phyloP scores from a whole-genome alignment of 2,797 vertebrate genomes.

The Dicrostonyx torquatus region DNA sequence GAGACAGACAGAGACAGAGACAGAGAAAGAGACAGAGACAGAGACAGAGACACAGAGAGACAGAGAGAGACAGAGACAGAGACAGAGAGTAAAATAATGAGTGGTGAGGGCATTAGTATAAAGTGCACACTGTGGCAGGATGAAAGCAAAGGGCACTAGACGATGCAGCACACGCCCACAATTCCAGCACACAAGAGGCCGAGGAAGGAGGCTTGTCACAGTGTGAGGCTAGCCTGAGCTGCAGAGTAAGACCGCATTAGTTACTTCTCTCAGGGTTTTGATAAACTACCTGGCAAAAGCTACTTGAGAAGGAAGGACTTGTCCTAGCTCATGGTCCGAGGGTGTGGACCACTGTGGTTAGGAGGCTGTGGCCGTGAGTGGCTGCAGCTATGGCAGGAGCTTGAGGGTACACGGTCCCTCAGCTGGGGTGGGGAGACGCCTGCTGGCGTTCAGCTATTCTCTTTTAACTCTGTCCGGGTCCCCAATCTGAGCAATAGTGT shows the following conservation, averaged over 20 bases:
- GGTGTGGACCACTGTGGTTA: no score
- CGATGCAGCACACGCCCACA: not conserved
- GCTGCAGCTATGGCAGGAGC: not conserved
- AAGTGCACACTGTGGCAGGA: not conserved
- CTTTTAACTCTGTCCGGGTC: not conserved
- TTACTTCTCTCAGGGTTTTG: not conserved
- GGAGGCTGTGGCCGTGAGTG: not conserved
- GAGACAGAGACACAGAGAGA: no score
- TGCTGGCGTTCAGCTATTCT: not conserved
- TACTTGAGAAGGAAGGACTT: not conserved
- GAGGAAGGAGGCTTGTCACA: not conserved
- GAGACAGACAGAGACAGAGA: no score
- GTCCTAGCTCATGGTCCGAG: not conserved
- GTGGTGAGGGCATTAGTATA: not conserved
- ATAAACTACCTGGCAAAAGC: no score
- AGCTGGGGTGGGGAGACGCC: not conserved
- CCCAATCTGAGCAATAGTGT: not conserved
- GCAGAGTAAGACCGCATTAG: not conserved
- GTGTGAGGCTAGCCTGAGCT: not conserved
- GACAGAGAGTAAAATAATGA: not conserved
- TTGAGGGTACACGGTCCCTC: not conserved
- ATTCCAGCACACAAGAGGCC: not conserved
- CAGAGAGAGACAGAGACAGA: no score
- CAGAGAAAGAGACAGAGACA: no score
- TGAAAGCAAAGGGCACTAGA: not conserved